Conservation (phyloP, 1,140 invertebrate species). For the Caerostris darwini region DNA sequence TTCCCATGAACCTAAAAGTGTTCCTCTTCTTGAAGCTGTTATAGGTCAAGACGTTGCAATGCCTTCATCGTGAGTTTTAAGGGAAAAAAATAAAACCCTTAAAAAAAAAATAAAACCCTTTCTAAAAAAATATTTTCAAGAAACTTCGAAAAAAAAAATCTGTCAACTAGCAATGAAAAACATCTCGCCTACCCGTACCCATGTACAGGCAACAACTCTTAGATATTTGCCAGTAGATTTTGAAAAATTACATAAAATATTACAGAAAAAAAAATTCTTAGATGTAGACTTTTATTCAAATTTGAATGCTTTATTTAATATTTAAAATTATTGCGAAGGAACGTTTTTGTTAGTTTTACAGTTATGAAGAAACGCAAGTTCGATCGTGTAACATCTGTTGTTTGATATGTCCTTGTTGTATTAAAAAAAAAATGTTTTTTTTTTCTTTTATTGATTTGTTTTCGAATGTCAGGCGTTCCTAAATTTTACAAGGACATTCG, state of each 20-base stretch:
- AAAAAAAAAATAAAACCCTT: neutral
- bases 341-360: no score
- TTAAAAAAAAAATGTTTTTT: no score
- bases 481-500: no score
- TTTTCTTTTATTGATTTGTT: no score
- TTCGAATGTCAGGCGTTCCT: no score
- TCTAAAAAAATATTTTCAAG: neutral
- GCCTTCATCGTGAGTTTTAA: neutral
- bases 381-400: no score
- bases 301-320: no score
- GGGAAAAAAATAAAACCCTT: neutral
- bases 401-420: no score
- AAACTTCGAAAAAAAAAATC: neutral
- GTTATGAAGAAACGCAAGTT: no score
- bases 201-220: neutral
- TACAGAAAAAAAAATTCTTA: neutral
- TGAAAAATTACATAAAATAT: neutral
- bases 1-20: no score
- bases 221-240: neutral
- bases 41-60: neutral
- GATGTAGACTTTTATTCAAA: neutral
- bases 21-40: no score
- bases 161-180: neutral
- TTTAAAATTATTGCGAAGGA: no score
- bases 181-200: neutral